These are phyloP conservation scores for Notoglanidium macrostoma DNA, from an alignment of 2,797 vertebrate species.

Conservation along the genomic window DNA sequence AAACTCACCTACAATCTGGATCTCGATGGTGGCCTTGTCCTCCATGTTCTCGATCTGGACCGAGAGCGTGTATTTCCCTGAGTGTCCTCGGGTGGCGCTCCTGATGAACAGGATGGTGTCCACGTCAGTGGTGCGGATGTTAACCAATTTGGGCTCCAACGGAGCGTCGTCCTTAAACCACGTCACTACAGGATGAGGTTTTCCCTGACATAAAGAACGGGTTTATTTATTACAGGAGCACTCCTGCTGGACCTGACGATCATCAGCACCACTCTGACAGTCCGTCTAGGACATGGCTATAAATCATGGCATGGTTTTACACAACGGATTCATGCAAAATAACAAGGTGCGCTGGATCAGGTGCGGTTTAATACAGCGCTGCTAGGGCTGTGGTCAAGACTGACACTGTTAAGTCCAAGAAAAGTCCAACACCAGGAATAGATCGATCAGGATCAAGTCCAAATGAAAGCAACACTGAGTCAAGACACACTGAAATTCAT, in stretches of 20 bases:
- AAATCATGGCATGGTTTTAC: background rate
- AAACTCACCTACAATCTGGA: slow-evolving; percentile 85
- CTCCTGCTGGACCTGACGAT: background rate
- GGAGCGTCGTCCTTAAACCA: slow-evolving; percentile 81
- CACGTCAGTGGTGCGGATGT: slow-evolving; percentile 74
- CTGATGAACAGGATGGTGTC: slow-evolving; percentile 90
- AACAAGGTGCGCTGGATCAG: background rate
- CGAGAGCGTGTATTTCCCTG: slow-evolving; percentile 80
- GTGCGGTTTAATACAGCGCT: background rate
- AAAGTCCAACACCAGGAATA: background rate
- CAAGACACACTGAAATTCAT: too few species aligned
- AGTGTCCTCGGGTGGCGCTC: slow-evolving; percentile 77
- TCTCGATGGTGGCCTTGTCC: slow-evolving; percentile 78
- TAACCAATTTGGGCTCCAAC: slow-evolving; percentile 75
- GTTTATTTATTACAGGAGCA: background rate
- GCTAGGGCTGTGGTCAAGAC: background rate
- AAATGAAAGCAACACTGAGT: background rate
- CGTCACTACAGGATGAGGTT: slow-evolving; percentile 82
- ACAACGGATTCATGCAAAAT: too few species aligned
- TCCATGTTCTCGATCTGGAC: slow-evolving; percentile 85
- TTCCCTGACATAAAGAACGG: slow-evolving; percentile 74
- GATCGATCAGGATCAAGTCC: background rate
- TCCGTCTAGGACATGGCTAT: background rate
- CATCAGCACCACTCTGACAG: background rate
- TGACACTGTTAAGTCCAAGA: background rate